Evolutionary conservation across 2,113 vertebrate species (phyloP), one percentile per base, ranked within the genome.

Genomic region (Thalassoma bifasciatum): DNA sequence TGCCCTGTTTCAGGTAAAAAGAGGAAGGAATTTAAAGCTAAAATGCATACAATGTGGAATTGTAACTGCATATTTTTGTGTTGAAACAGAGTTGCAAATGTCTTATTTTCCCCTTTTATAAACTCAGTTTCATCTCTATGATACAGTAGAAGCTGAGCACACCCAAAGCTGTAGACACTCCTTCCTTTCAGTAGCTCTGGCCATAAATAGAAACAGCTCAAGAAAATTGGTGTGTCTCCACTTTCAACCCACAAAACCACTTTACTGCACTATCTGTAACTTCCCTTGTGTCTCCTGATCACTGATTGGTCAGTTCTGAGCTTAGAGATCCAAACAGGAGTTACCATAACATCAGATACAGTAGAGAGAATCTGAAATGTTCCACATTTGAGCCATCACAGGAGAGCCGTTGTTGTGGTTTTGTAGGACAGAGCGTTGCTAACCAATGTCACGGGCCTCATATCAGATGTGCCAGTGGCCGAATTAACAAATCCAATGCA

Each of bases 401-500:
- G 63, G 60, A 63, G 59, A 68, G 60, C 64, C 68, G 68, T 74
- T 63, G 60, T 72, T 51, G 63, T 56, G 60, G 69, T 19, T 81
- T 83, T 83, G 75, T 64, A 66, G 79, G 76, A 77, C 85, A 40
- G 68, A 54, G 67, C 84, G 44, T 86, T 53, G 61, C 84, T 67
- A 91, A 90, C 84, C 78, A 83, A 81, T 87, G 88, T 89, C 86
- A 91, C 26, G 71, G 78, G 72, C 53, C 38, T 7, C 44, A 63
- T 75, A 88, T 86, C 89, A 81, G 87, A 90, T 87, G 73, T 75
- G 71, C 75, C 83, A 79, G 61, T 72, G 78, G 81, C 81, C 72
- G 79, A 87, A 91, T 91, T 75, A 92, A 84, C 59, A 12, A 85
- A 83, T 89, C 84, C 83, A 83, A 86, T 80, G 86, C 83, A 88